phyloP scores from a whole-genome alignment of 2,888 invertebrate genomes.

The Chelonus formosanus region DNA sequence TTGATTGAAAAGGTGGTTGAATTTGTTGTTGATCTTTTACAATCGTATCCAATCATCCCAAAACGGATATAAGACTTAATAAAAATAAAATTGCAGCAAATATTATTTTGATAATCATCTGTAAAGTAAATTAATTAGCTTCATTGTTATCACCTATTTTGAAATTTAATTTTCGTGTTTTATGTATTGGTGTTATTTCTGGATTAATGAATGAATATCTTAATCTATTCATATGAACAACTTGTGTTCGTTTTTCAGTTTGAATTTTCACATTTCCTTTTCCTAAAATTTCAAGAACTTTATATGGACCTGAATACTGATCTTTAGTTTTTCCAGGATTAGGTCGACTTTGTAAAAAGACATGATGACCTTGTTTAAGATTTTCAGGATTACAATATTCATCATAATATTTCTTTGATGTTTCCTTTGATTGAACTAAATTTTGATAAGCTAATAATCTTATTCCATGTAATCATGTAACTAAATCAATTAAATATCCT shows the following conservation, averaged over 20 bases:
- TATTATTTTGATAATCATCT: slow-evolving; percentile 1
- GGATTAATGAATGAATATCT: slow-evolving; percentile 24
- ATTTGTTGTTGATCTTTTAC: slow-evolving; percentile 14
- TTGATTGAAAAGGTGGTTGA: slow-evolving; percentile 28
- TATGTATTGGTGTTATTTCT: slow-evolving; percentile 6
- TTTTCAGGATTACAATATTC: slow-evolving; percentile 22
- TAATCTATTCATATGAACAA: slow-evolving; percentile 28
- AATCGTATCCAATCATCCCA: slow-evolving; percentile 35
- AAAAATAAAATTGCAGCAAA: slow-evolving; percentile 8
- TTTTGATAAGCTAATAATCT: slow-evolving; percentile 26
- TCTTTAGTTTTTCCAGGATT: slow-evolving; percentile 27
- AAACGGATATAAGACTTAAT: slow-evolving; percentile 2
- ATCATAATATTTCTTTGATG: slow-evolving; percentile 35
- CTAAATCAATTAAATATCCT: background rate
- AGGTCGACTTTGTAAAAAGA: slow-evolving; percentile 16
- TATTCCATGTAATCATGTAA: slow-evolving; percentile 13
- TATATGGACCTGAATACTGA: background rate
- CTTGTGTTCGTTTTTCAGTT: slow-evolving; percentile 2
- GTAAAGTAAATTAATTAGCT: slow-evolving; percentile 6
- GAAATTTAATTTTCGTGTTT: background rate
- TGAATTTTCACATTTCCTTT: slow-evolving; percentile 22
- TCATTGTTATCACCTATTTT: too few species aligned
- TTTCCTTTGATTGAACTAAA: slow-evolving; percentile 22
- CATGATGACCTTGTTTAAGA: slow-evolving; percentile 26
- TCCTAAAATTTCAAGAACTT: slow-evolving; percentile 27